A percentile compares a stretch with the other conserved stretches of the same genome.
These are phyloP conservation scores for Homarus americanus DNA, from an alignment of 1,140 invertebrate species.

Conservation along the genomic window DNA sequence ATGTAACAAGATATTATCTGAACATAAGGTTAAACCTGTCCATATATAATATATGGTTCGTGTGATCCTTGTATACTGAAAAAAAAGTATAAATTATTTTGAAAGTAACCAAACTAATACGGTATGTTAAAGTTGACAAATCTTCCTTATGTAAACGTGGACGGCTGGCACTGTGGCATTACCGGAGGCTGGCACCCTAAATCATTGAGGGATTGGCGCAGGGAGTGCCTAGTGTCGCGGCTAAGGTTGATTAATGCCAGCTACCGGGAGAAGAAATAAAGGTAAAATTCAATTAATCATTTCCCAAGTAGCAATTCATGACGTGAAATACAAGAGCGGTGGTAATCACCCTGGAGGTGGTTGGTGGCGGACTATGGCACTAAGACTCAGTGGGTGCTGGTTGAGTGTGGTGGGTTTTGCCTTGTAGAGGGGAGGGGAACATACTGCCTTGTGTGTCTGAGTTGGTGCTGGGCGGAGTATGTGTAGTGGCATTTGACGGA, in stretches of 20 bases:
- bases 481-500: not conserved
- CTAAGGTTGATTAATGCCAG: constrained; percentile 15
- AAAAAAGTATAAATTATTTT: too few species aligned
- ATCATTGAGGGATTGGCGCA: not conserved
- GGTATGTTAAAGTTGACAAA: not conserved
- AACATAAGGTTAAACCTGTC: too few species aligned
- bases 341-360: not conserved
- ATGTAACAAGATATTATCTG: too few species aligned
- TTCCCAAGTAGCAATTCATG: constrained; percentile 15
- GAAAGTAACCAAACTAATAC: too few species aligned
- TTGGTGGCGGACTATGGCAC: not conserved
- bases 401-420: not conserved
- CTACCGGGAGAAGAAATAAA: not conserved
- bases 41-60: too few species aligned
- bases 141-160: not conserved
- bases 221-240: not conserved
- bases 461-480: not conserved
- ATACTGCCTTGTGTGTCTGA: not conserved
- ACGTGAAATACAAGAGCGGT: not conserved
- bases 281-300: constrained; percentile 30
- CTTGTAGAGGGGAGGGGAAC: not conserved
- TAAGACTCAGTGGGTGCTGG: not conserved
- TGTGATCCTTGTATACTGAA: too few species aligned
- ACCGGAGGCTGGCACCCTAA: not conserved
- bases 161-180: not conserved